phyloP scores from a whole-genome alignment of 2,888 invertebrate genomes.

The Ecliptopera silaceata region DNA sequence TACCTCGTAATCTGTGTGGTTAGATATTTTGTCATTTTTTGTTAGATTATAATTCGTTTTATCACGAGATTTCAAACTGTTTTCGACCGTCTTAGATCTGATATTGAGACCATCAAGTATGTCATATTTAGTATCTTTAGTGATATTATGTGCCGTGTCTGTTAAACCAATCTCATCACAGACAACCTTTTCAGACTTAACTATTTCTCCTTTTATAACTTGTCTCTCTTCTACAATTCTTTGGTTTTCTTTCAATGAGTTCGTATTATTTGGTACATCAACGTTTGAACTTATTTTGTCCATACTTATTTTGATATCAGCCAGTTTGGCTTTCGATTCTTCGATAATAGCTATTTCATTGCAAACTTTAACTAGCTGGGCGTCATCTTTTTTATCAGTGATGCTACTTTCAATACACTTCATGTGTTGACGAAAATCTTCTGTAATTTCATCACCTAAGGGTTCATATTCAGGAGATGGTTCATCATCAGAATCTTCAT shows the following conservation, averaged over 20 bases:
- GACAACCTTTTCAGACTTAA: neutral
- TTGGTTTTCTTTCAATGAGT: neutral
- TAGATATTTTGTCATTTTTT: neutral
- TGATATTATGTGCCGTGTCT: neutral
- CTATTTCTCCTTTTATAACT: neutral
- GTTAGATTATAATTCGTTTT: conserved; percentile 12
- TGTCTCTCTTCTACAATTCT: conserved; percentile 1
- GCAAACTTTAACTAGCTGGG: conserved; percentile 35
- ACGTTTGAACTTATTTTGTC: neutral
- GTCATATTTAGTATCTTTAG: conserved; percentile 26
- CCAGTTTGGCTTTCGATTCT: conserved; percentile 22
- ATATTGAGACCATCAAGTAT: conserved; percentile 14
- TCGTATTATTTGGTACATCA: neutral
- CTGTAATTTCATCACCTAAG: conserved; percentile 36
- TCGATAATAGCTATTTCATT: conserved; percentile 29
- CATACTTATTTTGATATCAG: conserved; percentile 9
- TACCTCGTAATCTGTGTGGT: conserved; percentile 27
- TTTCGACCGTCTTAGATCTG: conserved; percentile 3
- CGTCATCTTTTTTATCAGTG: conserved; percentile 36
- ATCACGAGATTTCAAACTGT: conserved; percentile 6
- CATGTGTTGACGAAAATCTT: conserved; percentile 38
- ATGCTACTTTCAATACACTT: conserved; percentile 33
- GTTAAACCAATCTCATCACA: conserved; percentile 3
- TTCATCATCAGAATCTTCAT: conserved; percentile 39
- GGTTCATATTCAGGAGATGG: conserved; percentile 39